Base-by-base conservation (phyloP, 2,888 invertebrate species). In the Drosophila limbata region DNA sequence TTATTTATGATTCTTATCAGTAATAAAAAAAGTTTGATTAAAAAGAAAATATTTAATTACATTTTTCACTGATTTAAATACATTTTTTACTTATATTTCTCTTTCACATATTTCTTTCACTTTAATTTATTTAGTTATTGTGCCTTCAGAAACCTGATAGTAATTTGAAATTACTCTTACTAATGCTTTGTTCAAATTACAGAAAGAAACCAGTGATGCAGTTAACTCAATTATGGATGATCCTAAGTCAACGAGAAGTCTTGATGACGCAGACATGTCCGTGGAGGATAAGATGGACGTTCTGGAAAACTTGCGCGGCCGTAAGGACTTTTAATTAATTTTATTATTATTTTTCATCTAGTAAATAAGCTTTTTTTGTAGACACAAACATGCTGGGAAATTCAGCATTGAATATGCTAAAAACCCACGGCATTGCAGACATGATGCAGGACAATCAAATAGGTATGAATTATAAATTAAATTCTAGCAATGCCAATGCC, bases 401-500 rank as follows among this genome's bases (percentile, higher is more conserved):
- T 44, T 88, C 90, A 0, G 91, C 92, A 1, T 71, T 96, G 73
- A 94, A 95, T 91, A 93, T 97, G 92, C 93, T 98, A 68, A 96
- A 97, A 91, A 94, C 95, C 80, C 97, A 97, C 93, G 97, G 97
- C 72, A 97, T 97, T 88, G 96, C 96, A 48, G 84, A 84, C 44
- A 96, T 98, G 95, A 94, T 97, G 91, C 96, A 97, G 55, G 94
- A 95, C 21, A 97, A 97, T 92, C 63, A 73, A 63, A 60, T 77
- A 40, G 77, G 77, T 77, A 40, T 9, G 17, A 1, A 0, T 3
- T 15, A 2, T 9, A 4, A 15, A 11, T 48, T 19, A n/a, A 6
- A 1, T 1, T 9, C 1, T 3, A 15, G 1, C 10, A 17, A 35
- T 17, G 6, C 3, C 1, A 21, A 11, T n/a, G 17, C 8, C 6